Evolutionary conservation across 2,797 vertebrate species (phyloP).

Genomic region (Artibeus jamaicensis): DNA sequence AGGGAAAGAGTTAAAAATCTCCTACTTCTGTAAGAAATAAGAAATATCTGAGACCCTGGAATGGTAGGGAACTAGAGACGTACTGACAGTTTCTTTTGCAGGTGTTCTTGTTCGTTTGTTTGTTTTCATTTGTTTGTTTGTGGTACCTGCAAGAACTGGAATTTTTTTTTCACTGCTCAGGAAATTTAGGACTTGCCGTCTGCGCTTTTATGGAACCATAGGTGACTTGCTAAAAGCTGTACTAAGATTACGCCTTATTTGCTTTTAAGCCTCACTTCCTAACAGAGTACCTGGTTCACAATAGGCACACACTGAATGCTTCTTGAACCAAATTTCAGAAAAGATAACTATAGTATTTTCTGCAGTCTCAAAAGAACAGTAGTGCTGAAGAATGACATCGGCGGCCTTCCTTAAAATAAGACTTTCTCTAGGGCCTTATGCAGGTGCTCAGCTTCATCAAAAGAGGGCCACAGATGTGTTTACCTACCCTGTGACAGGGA

Average conservation of each 20-base stretch:
- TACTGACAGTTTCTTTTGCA: neutral
- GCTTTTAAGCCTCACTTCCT: neutral
- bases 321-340: conserved; percentile 20
- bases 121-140: neutral
- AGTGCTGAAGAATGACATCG: neutral
- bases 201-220: neutral
- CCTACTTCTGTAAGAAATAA: neutral
- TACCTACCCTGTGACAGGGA: neutral
- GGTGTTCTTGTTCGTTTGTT: neutral
- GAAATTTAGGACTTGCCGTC: neutral
- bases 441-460: neutral
- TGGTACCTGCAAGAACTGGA: neutral
- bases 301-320: neutral
- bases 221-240: neutral
- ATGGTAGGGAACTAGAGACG: neutral
- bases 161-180: neutral
- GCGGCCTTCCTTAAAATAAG: neutral
- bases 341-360: neutral
- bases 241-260: neutral
- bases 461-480: neutral
- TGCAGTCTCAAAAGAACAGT: neutral
- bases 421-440: neutral
- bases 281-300: neutral
- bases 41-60: neutral
- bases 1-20: neutral